Base-by-base conservation (phyloP, 1,140 invertebrate genomes). In the Andricus grossulariae region DNA sequence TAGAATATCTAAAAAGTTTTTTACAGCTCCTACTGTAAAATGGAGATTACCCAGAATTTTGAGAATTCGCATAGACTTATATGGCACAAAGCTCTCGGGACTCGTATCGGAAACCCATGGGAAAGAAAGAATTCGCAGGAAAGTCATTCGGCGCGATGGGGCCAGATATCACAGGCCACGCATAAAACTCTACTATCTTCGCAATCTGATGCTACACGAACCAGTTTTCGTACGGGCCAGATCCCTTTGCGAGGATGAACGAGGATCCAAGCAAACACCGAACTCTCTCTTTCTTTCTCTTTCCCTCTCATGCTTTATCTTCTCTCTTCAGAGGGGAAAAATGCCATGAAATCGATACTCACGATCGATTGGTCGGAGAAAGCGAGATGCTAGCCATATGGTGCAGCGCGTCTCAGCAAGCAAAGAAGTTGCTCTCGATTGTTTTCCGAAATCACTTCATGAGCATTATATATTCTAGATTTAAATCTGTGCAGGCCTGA, bases 171-270 rank as follows among this genome's bases (percentile, higher is more conserved):
- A 77, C 78, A 80, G 77, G 76, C 72, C 82, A 74, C 86, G 86
- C 85, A 90, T 89, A 90, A 90, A 89, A 90, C 86, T 87, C 83
- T 76, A 79, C 84, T 91, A 91, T 91, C 89, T 91, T 90, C 78
- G 88, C 89, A 87, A 90, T 90, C 89, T 89, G 88, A 90, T 87
- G 88, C 88, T 85, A 87, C 83, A 86, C 89, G 88, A 90, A 91
- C 89, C 89, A 91, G 90, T 91, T 90, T 88, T 88, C 87, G 88
- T 88, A 81, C 80, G 82, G 82, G 82, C 82, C 80, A 83, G 82
- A 87, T 86, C 83, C 79, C 86, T 82, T 83, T 83, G 82, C 79
- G 51, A 81, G 80, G 78, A 84, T 84, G 80, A 76, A 75, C 77
- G 74, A 83, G 76, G 80, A 83, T 83, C 75, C 82, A 66, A 66